Conservation (phyloP, 1,140 invertebrate genomes). For the Drosophila lowei region DNA sequence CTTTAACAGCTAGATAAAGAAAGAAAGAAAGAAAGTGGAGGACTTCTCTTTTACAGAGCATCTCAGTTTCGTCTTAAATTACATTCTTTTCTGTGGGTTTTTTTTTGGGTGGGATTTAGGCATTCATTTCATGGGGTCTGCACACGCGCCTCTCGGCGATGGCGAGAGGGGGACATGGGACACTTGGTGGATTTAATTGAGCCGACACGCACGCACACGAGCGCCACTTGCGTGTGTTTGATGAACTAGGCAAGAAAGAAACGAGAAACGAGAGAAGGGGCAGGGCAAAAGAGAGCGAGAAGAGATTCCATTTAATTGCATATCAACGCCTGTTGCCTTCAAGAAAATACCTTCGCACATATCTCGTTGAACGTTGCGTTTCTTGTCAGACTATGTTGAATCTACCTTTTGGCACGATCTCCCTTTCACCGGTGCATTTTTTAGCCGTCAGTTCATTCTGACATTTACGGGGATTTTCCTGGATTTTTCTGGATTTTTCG, state of each 20-base stretch:
- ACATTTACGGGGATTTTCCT: too few relatives aligned
- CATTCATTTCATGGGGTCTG: slow-evolving; percentile 60
- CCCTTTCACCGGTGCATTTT: too few relatives aligned
- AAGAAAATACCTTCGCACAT: slow-evolving; percentile 17
- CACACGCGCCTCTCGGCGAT: slow-evolving; percentile 36
- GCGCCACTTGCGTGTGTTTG: slow-evolving; percentile 24
- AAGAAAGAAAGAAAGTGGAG: too few relatives aligned
- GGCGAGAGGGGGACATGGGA: slow-evolving; percentile 18
- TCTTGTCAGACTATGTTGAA: too few relatives aligned
- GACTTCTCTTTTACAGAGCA: slow-evolving; percentile 4
- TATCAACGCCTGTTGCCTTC: slow-evolving; percentile 55
- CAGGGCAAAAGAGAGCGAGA: neutral
- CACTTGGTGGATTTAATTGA: slow-evolving; percentile 61
- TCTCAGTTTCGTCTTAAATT: neutral
- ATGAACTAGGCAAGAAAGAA: slow-evolving; percentile 11
- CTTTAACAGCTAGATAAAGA: too few relatives aligned
- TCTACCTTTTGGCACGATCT: too few relatives aligned
- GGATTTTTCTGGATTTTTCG: too few relatives aligned
- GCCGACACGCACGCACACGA: slow-evolving; percentile 51
- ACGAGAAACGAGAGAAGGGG: neutral
- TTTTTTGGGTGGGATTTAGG: slow-evolving; percentile 36
- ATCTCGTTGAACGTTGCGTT: too few relatives aligned
- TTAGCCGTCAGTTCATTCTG: too few relatives aligned
- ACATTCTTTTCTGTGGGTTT: neutral
- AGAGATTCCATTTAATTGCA: slow-evolving; percentile 60